A percentile compares a stretch with the other conserved stretches of the same genome.
These are phyloP conservation scores for Aulostomus chinensis DNA, from an alignment of 2,797 vertebrate genomes.

Conservation along the genomic window DNA sequence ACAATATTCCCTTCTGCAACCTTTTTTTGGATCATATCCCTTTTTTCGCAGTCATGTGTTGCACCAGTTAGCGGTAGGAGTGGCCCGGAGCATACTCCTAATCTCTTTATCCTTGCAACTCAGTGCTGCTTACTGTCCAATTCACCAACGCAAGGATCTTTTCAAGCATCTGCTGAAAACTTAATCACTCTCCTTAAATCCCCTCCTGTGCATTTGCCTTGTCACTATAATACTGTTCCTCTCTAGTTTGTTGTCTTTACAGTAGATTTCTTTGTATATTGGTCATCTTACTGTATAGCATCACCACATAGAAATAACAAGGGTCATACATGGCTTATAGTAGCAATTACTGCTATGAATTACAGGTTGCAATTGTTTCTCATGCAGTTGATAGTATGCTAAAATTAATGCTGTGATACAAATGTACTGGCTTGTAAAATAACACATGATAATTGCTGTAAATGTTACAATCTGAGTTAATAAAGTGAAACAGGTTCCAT, in stretches of 20 bases:
- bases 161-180: constrained; percentile 52
- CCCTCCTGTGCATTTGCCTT: constrained; percentile 6
- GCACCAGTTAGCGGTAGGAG: constrained; percentile 56
- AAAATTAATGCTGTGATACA: too few relatives aligned
- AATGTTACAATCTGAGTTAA: too few relatives aligned
- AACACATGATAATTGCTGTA: too few relatives aligned
- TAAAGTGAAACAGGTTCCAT: too few relatives aligned
- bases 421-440: too few relatives aligned
- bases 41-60: constrained; percentile 40
- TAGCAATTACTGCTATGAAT: constrained; percentile 8
- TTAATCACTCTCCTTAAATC: constrained; percentile 53
- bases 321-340: constrained; percentile 23
- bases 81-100: constrained; percentile 53
- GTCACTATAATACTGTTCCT: background rate
- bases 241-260: background rate
- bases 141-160: constrained; percentile 40
- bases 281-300: constrained; percentile 12
- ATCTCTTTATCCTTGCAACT: constrained; percentile 71
- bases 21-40: constrained; percentile 12
- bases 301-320: constrained; percentile 7
- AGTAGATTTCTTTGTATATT: too few relatives aligned
- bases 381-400: background rate
- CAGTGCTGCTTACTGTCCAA: constrained; percentile 54
- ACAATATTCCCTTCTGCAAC: constrained; percentile 2
- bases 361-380: constrained; percentile 12